Conservation (phyloP, 1,140 invertebrate genomes). For the Sogatella furcifera region DNA sequence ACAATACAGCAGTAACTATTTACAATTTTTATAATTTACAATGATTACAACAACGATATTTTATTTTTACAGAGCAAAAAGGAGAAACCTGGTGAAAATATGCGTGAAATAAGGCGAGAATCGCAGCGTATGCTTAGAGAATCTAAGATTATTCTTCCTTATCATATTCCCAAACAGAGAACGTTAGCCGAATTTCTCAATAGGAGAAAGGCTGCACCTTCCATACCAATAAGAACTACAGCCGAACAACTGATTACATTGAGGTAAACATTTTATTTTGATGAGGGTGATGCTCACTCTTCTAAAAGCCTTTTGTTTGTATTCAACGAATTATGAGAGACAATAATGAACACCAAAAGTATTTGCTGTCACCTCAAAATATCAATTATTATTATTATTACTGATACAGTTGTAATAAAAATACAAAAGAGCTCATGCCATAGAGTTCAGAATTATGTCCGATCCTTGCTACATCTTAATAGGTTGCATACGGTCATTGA, state of each 20-base stretch:
- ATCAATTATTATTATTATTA: too few relatives aligned
- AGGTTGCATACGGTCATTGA: background rate
- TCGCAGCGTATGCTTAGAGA: conserved; percentile 57
- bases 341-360: too few relatives aligned
- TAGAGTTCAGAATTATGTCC: background rate
- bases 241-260: conserved; percentile 40
- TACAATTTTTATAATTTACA: too few relatives aligned
- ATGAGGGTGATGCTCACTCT: background rate
- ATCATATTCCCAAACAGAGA: conserved; percentile 62
- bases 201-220: conserved; percentile 28
- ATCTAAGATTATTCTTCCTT: conserved; percentile 55
- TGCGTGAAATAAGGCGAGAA: conserved; percentile 42
- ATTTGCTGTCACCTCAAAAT: background rate
- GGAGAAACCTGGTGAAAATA: background rate
- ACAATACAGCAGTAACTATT: too few relatives aligned
- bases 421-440: background rate
- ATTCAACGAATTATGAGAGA: too few relatives aligned
- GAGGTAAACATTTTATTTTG: conserved; percentile 33
- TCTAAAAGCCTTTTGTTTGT: too few relatives aligned
- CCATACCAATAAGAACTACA: conserved; percentile 40
- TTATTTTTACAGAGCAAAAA: background rate
- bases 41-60: too few relatives aligned
- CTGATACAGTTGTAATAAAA: too few relatives aligned
- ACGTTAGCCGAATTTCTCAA: conserved; percentile 59
- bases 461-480: background rate